Base-by-base conservation (phyloP, 2,113 vertebrate genomes). In the Bombycilla garrulus region DNA sequence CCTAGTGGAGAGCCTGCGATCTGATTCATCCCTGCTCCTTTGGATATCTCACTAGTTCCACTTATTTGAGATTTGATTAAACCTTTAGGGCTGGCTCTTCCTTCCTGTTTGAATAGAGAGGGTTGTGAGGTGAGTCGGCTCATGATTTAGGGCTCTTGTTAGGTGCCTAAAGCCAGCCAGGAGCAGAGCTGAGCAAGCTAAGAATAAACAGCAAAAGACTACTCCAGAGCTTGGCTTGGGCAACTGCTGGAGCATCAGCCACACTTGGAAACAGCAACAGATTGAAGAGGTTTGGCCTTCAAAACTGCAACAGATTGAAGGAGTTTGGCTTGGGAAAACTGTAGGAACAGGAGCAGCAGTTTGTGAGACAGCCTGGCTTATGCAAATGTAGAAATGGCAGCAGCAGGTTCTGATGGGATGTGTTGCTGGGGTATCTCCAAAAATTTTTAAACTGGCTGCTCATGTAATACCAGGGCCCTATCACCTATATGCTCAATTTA, bases 401-500 rank as follows among this genome's bases (percentile, higher is more conserved):
- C 92, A 96, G 88, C 89, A 93, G 84, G 54, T 74, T 96, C 95
- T 95, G 95, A 91, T 93, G 94, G 93, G 93, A 97, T 94, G 90
- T 93, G 89, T 96, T 92, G 84, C 73, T 97, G 96, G 93, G 92
- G 78, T 92, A 85, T 90, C 77, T 97, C 95, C 96, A 97, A 93
- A 96, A 95, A 88, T 56, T 95, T 96, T 93, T 91, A 90, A 96
- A 95, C 95, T 96, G 94, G 96, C 89, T 95, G 94, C 81, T 96
- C 88, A 82, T 95, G 92, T 96, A 96, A 96, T 96, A 93, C 88
- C 78, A 92, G 84, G 79, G 95, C 95, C 93, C 93, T 94, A 95
- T 96, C 94, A 97, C 96, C 96, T 97, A 96, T 96, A 93, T 94
- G 85, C 94, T 96, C 96, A 97, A 96, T 97, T 97, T 97, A 96